Percentiles rank a stretch among this genome's conserved stretches.
Evolutionary conservation across 2,797 vertebrate genomes (phyloP).

Genomic region (Esox masquinongy): DNA sequence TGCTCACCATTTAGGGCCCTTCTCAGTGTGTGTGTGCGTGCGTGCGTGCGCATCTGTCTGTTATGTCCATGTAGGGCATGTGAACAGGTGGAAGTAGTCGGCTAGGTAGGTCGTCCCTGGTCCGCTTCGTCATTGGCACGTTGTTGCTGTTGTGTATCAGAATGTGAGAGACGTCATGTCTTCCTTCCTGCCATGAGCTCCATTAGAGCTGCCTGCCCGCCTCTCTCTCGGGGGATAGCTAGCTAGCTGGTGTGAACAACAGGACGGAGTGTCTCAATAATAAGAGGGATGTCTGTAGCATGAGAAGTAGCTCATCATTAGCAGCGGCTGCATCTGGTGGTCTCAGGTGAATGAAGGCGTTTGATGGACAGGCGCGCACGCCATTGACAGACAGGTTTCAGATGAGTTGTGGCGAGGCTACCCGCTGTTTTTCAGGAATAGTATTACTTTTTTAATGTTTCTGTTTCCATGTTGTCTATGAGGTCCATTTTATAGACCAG

Average conservation of each 20-base stretch:
- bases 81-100: not conserved
- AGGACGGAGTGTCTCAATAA: slow-evolving; percentile 72
- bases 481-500: no score
- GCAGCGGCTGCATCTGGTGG: slow-evolving; percentile 44
- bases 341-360: slow-evolving; percentile 66
- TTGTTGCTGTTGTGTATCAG: slow-evolving; percentile 40
- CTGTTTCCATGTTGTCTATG: no score
- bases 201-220: not conserved
- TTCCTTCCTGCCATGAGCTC: not conserved
- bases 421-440: slow-evolving; percentile 56
- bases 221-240: slow-evolving; percentile 31
- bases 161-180: slow-evolving; percentile 8
- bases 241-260: slow-evolving; percentile 52
- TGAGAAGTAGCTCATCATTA: slow-evolving; percentile 62
- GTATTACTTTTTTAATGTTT: not conserved
- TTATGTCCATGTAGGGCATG: not conserved
- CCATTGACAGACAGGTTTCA: slow-evolving; percentile 10
- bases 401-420: slow-evolving; percentile 47
- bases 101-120: not conserved
- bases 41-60: slow-evolving; percentile 7
- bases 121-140: not conserved
- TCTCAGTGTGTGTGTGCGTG: slow-evolving; percentile 48
- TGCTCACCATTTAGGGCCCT: slow-evolving; percentile 32
- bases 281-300: slow-evolving; percentile 49
- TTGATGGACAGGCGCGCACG: slow-evolving; percentile 44